phyloP scores from a whole-genome alignment of 2,113 vertebrate species.

The Neoarius graeffei region DNA sequence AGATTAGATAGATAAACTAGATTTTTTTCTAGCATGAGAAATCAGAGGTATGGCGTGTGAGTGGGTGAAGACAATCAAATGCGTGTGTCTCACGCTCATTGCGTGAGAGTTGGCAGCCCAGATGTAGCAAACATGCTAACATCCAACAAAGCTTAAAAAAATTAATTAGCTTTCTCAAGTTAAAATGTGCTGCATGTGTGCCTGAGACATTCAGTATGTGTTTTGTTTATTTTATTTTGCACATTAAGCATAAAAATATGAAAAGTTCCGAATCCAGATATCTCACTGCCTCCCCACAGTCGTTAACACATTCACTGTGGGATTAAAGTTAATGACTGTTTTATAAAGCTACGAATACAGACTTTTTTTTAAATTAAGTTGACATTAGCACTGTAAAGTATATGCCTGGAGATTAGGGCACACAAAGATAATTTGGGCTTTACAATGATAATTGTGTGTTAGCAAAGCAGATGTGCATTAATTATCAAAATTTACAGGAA shows the following conservation, averaged over 20 bases:
- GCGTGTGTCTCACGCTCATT: too few species aligned
- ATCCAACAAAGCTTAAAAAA: not conserved
- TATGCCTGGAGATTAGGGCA: constrained; percentile 65
- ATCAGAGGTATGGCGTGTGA: too few species aligned
- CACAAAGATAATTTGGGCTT: constrained; percentile 58
- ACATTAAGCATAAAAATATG: not conserved
- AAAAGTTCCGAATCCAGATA: constrained; percentile 57
- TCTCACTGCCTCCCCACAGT: constrained; percentile 54
- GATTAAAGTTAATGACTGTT: constrained; percentile 64
- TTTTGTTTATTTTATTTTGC: not conserved
- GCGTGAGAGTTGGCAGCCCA: too few species aligned
- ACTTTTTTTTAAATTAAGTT: constrained; percentile 46
- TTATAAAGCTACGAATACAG: constrained; percentile 67
- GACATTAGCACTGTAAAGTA: constrained; percentile 58
- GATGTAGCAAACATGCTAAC: not conserved
- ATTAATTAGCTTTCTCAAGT: not conserved
- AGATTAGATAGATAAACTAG: too few species aligned
- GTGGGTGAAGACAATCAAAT: too few species aligned
- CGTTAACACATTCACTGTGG: constrained; percentile 56
- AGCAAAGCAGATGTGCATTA: constrained; percentile 45
- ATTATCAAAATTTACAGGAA: constrained; percentile 10
- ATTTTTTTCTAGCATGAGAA: too few species aligned
- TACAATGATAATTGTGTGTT: constrained; percentile 58
- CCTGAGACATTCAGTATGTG: not conserved
- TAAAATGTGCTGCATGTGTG: not conserved